Evolutionary conservation across 37 sponge, comb jelly and placozoan genomes (phyloP).

Genomic region (Hexactinellida sp.): DNA sequence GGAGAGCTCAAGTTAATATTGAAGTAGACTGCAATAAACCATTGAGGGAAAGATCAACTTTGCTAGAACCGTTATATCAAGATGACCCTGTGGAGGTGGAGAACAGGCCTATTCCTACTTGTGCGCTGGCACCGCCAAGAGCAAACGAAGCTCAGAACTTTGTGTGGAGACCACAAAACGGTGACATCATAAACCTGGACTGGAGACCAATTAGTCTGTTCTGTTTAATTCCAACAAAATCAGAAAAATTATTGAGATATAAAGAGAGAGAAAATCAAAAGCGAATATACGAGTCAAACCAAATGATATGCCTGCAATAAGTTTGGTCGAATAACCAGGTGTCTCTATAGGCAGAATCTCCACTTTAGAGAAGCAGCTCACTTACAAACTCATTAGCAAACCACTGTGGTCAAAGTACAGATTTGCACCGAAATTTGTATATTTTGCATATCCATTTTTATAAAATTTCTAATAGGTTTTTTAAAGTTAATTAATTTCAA

Average conservation of each 20-base stretch:
- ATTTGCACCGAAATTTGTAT: background rate
- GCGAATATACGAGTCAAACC: background rate
- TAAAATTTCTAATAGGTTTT: background rate
- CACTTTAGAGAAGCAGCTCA: conserved; percentile 4
- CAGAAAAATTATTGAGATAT: background rate
- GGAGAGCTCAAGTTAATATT: conserved; percentile 69
- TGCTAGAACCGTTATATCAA: conserved; percentile 42
- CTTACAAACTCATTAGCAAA: background rate
- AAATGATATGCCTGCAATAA: background rate
- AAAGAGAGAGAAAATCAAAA: background rate
- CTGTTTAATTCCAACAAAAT: background rate
- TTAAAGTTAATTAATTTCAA: background rate
- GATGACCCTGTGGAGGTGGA: conserved; percentile 42
- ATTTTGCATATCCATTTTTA: background rate
- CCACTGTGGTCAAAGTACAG: background rate
- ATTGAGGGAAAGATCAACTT: conserved; percentile 41
- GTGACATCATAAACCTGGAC: conserved; percentile 33
- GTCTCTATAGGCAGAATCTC: background rate
- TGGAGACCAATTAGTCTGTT: background rate
- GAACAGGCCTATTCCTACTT: conserved; percentile 33
- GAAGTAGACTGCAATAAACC: conserved; percentile 45
- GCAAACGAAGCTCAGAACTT: conserved; percentile 84
- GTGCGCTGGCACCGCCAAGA: conserved; percentile 48
- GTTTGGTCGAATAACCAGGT: background rate
- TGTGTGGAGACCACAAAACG: conserved; percentile 66